Evolutionary conservation across 37 sponge, comb jelly and placozoan species (phyloP).

Genomic region (Corticium candelabrum): DNA sequence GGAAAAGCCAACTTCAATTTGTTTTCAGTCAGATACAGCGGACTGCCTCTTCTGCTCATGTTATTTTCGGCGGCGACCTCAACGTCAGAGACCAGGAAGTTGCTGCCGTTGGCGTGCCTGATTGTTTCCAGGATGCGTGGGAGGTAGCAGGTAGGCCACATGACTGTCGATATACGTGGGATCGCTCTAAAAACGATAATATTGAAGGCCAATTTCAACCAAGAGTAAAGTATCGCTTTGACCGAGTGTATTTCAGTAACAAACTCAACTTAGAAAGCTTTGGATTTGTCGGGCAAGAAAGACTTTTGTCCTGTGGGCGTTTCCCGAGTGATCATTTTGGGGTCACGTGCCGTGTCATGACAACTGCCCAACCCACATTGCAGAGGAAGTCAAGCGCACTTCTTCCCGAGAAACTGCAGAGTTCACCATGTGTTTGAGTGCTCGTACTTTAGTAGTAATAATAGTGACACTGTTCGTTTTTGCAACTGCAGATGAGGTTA

Average conservation of each 20-base stretch:
- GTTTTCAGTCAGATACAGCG: neutral
- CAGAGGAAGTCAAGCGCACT: too few relatives aligned
- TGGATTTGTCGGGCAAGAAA: neutral
- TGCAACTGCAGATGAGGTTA: too few relatives aligned
- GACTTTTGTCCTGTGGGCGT: neutral
- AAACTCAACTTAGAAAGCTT: neutral
- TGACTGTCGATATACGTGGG: neutral
- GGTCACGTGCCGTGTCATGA: neutral
- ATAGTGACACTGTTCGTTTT: too few relatives aligned
- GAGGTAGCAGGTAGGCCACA: neutral
- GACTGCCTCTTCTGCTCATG: neutral
- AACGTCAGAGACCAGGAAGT: neutral
- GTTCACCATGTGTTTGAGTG: too few relatives aligned
- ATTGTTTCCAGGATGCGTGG: neutral
- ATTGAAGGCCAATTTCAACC: neutral
- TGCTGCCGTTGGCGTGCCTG: neutral
- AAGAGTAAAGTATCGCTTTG: neutral
- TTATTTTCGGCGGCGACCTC: neutral
- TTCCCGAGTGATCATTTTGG: slow-evolving; percentile 1
- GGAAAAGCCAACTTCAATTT: neutral
- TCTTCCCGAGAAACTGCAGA: too few relatives aligned
- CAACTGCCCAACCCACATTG: too few relatives aligned
- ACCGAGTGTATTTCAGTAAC: neutral
- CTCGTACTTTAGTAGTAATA: too few relatives aligned
- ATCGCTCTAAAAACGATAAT: neutral